Conservation (phyloP, 2,113 vertebrate species). For the Cervus canadensis region DNA sequence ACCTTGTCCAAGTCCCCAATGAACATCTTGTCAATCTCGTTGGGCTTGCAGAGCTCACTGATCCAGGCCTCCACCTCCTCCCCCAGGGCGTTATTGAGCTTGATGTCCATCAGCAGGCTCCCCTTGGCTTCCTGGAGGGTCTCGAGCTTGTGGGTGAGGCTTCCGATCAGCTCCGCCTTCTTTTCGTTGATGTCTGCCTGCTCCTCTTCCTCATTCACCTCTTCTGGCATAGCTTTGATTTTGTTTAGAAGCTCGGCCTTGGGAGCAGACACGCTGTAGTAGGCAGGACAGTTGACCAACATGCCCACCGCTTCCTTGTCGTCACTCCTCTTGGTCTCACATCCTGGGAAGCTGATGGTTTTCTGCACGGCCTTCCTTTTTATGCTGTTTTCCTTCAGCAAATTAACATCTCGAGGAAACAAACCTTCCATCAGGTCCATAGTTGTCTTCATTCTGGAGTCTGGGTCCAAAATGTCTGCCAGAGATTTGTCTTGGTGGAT, state of each 20-base stretch:
- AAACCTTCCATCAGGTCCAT: conserved; percentile 94
- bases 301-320: conserved; percentile 70
- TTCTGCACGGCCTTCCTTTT: conserved; percentile 78
- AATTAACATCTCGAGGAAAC: conserved; percentile 80
- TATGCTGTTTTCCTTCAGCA: conserved; percentile 74
- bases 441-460: conserved; percentile 88
- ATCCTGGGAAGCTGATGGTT: not conserved
- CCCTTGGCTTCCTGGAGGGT: conserved; percentile 88
- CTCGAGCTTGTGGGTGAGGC: conserved; percentile 86
- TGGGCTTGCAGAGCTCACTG: conserved; percentile 88
- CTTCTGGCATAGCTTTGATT: conserved; percentile 79
- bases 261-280: conserved; percentile 77
- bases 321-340: conserved; percentile 72
- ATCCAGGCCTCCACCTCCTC: conserved; percentile 86
- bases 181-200: conserved; percentile 85
- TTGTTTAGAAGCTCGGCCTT: conserved; percentile 80
- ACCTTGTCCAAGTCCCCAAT: conserved; percentile 96
- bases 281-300: conserved; percentile 78
- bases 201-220: conserved; percentile 82
- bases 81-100: conserved; percentile 84
- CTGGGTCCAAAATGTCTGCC: conserved; percentile 89
- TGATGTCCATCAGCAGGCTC: conserved; percentile 85
- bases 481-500: conserved; percentile 89
- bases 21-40: conserved; percentile 94
- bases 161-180: conserved; percentile 92